Evolutionary conservation across 2,888 invertebrate species (phyloP).

Genomic region (Pecten maximus): DNA sequence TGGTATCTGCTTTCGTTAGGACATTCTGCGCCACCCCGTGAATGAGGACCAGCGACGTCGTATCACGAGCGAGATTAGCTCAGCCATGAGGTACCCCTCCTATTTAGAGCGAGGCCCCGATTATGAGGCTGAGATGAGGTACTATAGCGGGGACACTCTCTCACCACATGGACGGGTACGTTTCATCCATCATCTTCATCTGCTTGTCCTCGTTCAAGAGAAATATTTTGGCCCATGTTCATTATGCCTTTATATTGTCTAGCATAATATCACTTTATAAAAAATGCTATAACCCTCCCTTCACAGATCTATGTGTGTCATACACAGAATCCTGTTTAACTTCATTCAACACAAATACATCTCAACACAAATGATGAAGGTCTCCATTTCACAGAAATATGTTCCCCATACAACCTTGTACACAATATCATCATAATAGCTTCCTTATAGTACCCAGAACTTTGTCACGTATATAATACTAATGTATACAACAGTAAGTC

Average conservation of each 20-base stretch:
- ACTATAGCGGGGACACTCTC: constrained; percentile 76
- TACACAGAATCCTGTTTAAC: not conserved
- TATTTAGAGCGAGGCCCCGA: constrained; percentile 77
- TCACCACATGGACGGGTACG: constrained; percentile 59
- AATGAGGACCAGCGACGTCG: constrained; percentile 67
- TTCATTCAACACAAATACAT: not conserved
- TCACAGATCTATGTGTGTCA: not conserved
- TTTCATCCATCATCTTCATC: constrained; percentile 33
- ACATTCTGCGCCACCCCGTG: constrained; percentile 67
- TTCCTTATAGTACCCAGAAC: no score
- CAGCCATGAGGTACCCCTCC: constrained; percentile 76
- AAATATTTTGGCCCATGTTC: not conserved
- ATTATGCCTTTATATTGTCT: not conserved
- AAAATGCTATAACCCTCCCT: not conserved
- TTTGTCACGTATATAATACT: no score
- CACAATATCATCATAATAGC: no score
- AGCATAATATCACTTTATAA: no score
- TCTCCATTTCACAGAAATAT: not conserved
- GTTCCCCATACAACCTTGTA: not conserved
- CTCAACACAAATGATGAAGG: not conserved
- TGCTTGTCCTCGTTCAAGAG: not conserved
- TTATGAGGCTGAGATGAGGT: constrained; percentile 79
- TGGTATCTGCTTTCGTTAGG: constrained; percentile 63
- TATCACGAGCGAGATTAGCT: constrained; percentile 73
- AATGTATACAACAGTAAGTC: no score